Percentiles rank a stretch among this genome's conserved stretches.
phyloP scores from a whole-genome alignment of 2,113 vertebrate species.

The Thomomys bottae region DNA sequence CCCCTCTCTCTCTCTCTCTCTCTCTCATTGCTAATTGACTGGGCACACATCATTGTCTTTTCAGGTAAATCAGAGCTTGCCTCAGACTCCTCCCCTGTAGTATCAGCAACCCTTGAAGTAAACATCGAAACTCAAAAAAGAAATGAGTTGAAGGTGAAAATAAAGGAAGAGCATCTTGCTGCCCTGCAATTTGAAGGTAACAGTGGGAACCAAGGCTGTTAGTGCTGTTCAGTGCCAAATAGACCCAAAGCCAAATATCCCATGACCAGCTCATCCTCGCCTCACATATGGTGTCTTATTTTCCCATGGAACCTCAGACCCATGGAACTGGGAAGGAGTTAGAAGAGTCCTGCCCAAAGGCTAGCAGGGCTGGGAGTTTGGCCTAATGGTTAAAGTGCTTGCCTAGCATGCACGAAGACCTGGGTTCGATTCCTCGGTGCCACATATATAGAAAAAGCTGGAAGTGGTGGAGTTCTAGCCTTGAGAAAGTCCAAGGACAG shows the following conservation, averaged over 20 bases:
- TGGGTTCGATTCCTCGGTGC: too few species aligned
- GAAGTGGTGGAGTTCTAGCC: too few species aligned
- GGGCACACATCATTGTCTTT: neutral
- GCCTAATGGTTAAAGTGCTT: too few species aligned
- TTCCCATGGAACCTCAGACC: neutral
- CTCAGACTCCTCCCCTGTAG: constrained; percentile 54
- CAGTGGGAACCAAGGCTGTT: neutral
- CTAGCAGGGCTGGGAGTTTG: neutral
- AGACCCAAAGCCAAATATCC: neutral
- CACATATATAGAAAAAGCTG: too few species aligned
- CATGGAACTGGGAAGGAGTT: neutral
- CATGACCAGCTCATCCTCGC: neutral
- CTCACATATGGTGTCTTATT: neutral
- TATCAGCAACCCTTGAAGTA: constrained; percentile 74
- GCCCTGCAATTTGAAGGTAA: constrained; percentile 92
- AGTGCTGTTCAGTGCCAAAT: neutral
- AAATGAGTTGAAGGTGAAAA: constrained; percentile 82
- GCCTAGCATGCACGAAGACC: too few species aligned
- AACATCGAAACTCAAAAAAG: constrained; percentile 72
- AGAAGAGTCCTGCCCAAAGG: neutral
- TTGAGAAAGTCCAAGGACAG: too few species aligned
- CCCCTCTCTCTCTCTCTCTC: too few species aligned
- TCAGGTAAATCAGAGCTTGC: constrained; percentile 76
- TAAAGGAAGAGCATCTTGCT: constrained; percentile 87
- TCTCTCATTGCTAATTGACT: neutral